phyloP scores from a whole-genome alignment of 2,113 vertebrate genomes.

The Lampris megalopsis region DNA sequence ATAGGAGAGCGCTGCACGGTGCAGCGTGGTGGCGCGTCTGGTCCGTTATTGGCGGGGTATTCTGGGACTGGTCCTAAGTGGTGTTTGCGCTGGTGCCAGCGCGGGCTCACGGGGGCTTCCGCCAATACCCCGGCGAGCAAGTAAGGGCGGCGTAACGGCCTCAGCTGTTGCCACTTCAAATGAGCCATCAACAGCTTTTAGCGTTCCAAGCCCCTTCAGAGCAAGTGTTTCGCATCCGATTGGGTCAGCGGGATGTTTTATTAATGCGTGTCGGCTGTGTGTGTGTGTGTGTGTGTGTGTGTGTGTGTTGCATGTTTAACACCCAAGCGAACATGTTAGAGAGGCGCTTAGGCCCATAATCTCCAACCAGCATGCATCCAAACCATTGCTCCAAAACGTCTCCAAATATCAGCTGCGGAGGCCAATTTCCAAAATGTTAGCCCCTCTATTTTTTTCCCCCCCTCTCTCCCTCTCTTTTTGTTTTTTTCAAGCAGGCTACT shows the following conservation, averaged over 20 bases:
- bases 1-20: slow-evolving; percentile 56
- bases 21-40: slow-evolving; percentile 41
- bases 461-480: background rate
- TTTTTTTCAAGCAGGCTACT: slow-evolving; percentile 54
- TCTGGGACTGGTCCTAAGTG: slow-evolving; percentile 44
- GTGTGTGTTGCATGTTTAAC: slow-evolving; percentile 22
- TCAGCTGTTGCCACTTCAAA: slow-evolving; percentile 82
- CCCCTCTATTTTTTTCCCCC: slow-evolving; percentile 5
- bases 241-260: slow-evolving; percentile 58
- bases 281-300: background rate
- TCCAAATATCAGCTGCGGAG: slow-evolving; percentile 65
- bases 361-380: slow-evolving; percentile 55
- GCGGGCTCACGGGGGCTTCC: slow-evolving; percentile 73
- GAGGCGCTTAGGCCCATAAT: slow-evolving; percentile 37
- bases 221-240: slow-evolving; percentile 54
- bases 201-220: slow-evolving; percentile 59
- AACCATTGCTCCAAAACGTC: slow-evolving; percentile 47
- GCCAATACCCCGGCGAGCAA: slow-evolving; percentile 53
- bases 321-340: slow-evolving; percentile 53
- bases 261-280: slow-evolving; percentile 39
- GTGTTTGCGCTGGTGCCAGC: slow-evolving; percentile 74
- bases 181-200: slow-evolving; percentile 78
- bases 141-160: slow-evolving; percentile 56
- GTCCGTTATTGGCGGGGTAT: slow-evolving; percentile 46
- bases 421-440: slow-evolving; percentile 61